A percentile compares a stretch with the other conserved stretches of the same genome.
Conservation (phyloP, 2,888 invertebrate species). For the Euplexia lucipara region DNA sequence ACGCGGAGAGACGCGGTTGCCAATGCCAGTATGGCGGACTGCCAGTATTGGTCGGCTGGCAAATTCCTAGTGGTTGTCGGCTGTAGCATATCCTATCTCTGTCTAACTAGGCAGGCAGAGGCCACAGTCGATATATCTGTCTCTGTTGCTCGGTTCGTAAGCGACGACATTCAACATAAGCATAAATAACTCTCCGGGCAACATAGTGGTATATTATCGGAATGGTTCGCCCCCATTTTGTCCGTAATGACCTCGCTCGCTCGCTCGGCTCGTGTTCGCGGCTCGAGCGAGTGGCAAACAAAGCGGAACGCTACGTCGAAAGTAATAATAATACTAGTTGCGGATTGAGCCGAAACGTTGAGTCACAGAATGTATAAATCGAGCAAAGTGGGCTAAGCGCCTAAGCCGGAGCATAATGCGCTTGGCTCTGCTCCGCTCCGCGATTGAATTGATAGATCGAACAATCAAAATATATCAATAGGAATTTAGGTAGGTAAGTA, state of each 20-base stretch:
- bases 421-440: slow-evolving; percentile 35
- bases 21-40: slow-evolving; percentile 81
- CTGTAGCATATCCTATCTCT: slow-evolving; percentile 70
- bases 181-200: slow-evolving; percentile 63
- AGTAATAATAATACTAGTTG: slow-evolving; percentile 73
- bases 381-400: slow-evolving; percentile 48
- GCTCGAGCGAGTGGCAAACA: slow-evolving; percentile 66
- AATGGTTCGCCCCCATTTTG: slow-evolving; percentile 72
- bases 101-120: slow-evolving; percentile 62
- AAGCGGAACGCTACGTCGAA: slow-evolving; percentile 47
- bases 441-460: slow-evolving; percentile 34
- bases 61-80: slow-evolving; percentile 78
- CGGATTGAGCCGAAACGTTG: slow-evolving; percentile 54
- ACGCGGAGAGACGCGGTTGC: slow-evolving; percentile 73
- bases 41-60: slow-evolving; percentile 85
- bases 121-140: slow-evolving; percentile 47
- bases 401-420: slow-evolving; percentile 45
- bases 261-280: slow-evolving; percentile 58
- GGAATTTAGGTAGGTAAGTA: neutral
- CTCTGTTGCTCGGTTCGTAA: slow-evolving; percentile 64
- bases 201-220: slow-evolving; percentile 74
- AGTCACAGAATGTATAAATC: slow-evolving; percentile 50
- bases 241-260: slow-evolving; percentile 77
- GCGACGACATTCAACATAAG: slow-evolving; percentile 64
- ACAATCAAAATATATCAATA: neutral